Base-by-base conservation (phyloP, 2,797 vertebrate species). In the Natrix natrix region DNA sequence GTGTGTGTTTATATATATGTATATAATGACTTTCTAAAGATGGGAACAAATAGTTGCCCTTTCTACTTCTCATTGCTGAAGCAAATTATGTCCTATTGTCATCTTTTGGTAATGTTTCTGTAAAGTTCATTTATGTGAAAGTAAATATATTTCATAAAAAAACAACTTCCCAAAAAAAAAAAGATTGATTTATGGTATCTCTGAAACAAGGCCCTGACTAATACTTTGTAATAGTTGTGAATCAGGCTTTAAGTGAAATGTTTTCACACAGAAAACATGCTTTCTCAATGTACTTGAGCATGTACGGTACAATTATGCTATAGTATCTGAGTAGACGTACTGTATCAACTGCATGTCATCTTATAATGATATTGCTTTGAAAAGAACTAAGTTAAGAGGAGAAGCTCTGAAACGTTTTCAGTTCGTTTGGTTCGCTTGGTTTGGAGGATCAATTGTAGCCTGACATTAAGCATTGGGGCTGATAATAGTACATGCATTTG, bases 21-120 rank as follows among this genome's bases (percentile, higher is more conserved):
- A 91, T 89, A 89, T 5, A 89, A 90, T 90, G 11, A 13, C 88
- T 0, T 0, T 90, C 94, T 92, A 69, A 91, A 57, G 61, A 57
- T 0, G 32, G 59, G 57, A 24, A 10, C 37, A 54, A 87, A 91
- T 37, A 63, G 59, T 60, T 61, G 0, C 56, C 20, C 48, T 95
- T 96, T 91, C 22, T 7, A 0, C 89, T 5, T 0, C 37, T 92
- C 88, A 74, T 16, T n/a, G 32, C 5, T 91, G 92, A 55, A 3
- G n/a, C 1, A 10, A 0, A 61, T 43, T 26, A 0, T 3, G 83
- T 91, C 26, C 90, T 17, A 4, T 14, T 86, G 95, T 91, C 94
- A 11, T 54, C 0, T 94, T 94, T 63, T 83, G 22, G 91, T 12
- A 0, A 20, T 93, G 94, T 92, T 6, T 94, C 93, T 92, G 20